Conservation (phyloP, 2,888 invertebrate species). For the Dryocosmus kuriphilus region DNA sequence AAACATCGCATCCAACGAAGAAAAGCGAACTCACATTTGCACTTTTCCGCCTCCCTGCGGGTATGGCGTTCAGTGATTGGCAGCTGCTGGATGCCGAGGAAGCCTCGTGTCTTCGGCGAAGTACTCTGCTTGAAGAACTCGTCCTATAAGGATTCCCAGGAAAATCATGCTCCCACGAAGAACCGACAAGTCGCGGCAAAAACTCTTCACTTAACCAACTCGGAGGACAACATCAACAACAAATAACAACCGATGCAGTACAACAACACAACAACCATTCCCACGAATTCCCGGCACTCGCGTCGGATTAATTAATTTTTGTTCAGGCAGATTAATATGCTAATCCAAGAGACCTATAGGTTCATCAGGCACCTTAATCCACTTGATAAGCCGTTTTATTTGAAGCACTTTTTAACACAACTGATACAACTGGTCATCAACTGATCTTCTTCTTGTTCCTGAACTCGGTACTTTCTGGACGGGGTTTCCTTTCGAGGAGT, state of each 20-base stretch:
- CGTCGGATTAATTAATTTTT: slow-evolving; percentile 39
- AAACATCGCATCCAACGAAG: slow-evolving; percentile 29
- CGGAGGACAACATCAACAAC: slow-evolving; percentile 10
- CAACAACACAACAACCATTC: slow-evolving; percentile 29
- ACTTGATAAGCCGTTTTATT: slow-evolving; percentile 50
- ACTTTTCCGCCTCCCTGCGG: slow-evolving; percentile 28
- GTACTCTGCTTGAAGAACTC: slow-evolving; percentile 43
- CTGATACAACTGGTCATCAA: no score
- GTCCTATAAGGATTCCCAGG: slow-evolving; percentile 53
- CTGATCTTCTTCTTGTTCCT: slow-evolving; percentile 8
- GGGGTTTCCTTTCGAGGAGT: slow-evolving; percentile 40
- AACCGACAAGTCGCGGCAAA: slow-evolving; percentile 21
- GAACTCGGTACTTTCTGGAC: slow-evolving; percentile 10
- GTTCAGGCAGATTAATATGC: slow-evolving; percentile 64
- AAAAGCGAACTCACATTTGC: slow-evolving; percentile 40
- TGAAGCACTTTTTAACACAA: slow-evolving; percentile 45
- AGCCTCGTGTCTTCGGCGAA: slow-evolving; percentile 35
- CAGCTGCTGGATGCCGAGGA: slow-evolving; percentile 32
- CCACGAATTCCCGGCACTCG: slow-evolving; percentile 7
- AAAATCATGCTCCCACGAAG: slow-evolving; percentile 51
- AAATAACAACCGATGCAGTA: slow-evolving; percentile 28
- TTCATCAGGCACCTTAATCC: slow-evolving; percentile 45
- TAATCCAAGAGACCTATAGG: slow-evolving; percentile 59
- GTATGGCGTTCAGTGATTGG: slow-evolving; percentile 31
- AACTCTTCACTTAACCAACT: slow-evolving; percentile 30